Base-by-base conservation (phyloP, 2,113 vertebrate genomes). In the zebrafish (Danio rerio) region DNA sequence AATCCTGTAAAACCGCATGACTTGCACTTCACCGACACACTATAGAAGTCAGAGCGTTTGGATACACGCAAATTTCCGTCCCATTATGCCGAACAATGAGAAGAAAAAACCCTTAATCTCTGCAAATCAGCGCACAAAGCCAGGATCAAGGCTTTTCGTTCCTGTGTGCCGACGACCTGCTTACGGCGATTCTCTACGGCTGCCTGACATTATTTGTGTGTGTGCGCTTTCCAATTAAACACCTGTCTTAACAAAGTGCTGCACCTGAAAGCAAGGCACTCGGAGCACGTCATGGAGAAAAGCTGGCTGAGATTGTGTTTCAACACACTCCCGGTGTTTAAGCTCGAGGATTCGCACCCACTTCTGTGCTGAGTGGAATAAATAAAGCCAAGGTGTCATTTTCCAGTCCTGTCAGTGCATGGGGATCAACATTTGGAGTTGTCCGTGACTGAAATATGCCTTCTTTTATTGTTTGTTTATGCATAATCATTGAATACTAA, bases 201-300 rank as follows among this genome's bases (percentile, higher is more conserved):
- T 86, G 89, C 88, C 84, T 82, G 81, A 69, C 18, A 31, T 80
- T 61, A 76, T 76, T 61, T 76, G 73, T 70, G 45, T 9, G 52
- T 80, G 45, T 75, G 31, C 3, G 50, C 18, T 86, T 82, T 87
- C 83, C 88, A 89, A 90, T 90, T 89, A 90, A 88, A 85, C 89
- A 90, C 91, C 90, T 92, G 90, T 91, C 89, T 82, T 86, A 91
- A 88, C 88, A 89, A 84, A 87, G 56, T 31, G 86, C 87, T 83
- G 89, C 88, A 89, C 85, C 87, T 90, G 87, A 90, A 89, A 85
- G 72, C 70, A 90, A 91, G 90, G 80, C 81, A 80, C 83, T 88
- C 72, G 40, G 66, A 81, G 84, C 86, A 85, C 88, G 87, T 86
- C 85, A 85, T 82, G 78, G 53, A 82, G 69, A 47, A 76, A 86